Percentiles rank a stretch among this genome's conserved stretches.
Conservation (phyloP, 2,888 invertebrate species). For the Callinectes sapidus region DNA sequence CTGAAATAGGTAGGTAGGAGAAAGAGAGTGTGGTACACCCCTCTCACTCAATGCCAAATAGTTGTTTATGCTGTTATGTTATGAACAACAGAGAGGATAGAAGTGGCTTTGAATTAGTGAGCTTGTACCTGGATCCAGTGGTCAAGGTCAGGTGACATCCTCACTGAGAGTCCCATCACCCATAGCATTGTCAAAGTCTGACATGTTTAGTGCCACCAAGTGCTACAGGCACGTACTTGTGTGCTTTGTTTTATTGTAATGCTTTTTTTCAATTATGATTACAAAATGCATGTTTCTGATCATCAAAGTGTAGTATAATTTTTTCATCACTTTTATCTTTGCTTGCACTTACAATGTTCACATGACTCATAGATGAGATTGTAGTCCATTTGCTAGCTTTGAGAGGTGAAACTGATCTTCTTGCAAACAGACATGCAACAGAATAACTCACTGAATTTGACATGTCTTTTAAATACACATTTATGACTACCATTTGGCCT, state of each 20-base stretch:
- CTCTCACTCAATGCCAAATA: background rate
- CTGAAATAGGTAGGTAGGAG: background rate
- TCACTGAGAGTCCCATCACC: background rate
- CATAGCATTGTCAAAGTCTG: background rate
- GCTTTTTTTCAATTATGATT: background rate
- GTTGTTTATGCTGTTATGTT: background rate
- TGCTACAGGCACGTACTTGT: background rate
- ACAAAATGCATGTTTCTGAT: slow-evolving; percentile 11
- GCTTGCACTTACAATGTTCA: background rate
- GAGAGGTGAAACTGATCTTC: background rate
- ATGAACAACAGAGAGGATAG: background rate
- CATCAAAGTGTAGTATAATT: background rate
- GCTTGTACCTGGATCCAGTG: background rate
- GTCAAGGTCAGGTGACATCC: background rate
- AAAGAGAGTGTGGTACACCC: background rate
- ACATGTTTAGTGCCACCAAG: background rate
- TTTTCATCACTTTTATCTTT: background rate
- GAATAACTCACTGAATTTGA: background rate
- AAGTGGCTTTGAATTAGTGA: background rate
- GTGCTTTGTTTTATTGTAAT: background rate
- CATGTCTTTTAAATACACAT: background rate
- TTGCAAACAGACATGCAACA: background rate
- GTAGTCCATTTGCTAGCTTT: slow-evolving; percentile 15
- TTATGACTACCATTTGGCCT: background rate
- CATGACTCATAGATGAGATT: background rate